Evolutionary conservation across 2,888 invertebrate species (phyloP).

Genomic region (Seira sanloemensis): DNA sequence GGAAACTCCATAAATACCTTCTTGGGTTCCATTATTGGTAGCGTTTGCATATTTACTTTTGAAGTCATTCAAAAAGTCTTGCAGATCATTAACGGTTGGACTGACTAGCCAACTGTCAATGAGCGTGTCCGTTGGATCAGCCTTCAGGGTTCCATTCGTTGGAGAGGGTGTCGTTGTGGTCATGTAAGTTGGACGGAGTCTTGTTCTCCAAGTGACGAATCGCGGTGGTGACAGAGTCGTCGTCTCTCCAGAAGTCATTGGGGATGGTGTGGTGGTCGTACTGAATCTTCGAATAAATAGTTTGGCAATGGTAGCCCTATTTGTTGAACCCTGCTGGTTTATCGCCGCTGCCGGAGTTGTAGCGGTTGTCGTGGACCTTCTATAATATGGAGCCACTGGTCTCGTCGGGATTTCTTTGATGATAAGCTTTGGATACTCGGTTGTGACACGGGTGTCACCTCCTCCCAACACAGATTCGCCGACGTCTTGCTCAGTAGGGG

Average conservation of each 20-base stretch:
- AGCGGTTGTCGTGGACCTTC: slow-evolving; percentile 39
- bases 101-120: slow-evolving; percentile 54
- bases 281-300: slow-evolving; percentile 69
- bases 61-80: slow-evolving; percentile 58
- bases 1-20: slow-evolving; percentile 30
- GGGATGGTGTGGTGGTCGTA: slow-evolving; percentile 55
- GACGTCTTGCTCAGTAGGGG: slow-evolving; percentile 30
- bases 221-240: slow-evolving; percentile 18
- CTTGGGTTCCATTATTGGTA: background rate
- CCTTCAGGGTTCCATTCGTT: background rate
- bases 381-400: slow-evolving; percentile 60
- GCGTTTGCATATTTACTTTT: slow-evolving; percentile 45
- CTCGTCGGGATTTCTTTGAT: slow-evolving; percentile 69
- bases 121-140: slow-evolving; percentile 21
- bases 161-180: slow-evolving; percentile 42
- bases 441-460: slow-evolving; percentile 11
- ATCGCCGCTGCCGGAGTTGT: slow-evolving; percentile 56
- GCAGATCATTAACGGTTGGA: slow-evolving; percentile 61
- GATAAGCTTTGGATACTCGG: slow-evolving; percentile 61
- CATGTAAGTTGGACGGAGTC: slow-evolving; percentile 33
- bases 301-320: slow-evolving; percentile 66
- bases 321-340: slow-evolving; percentile 42
- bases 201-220: slow-evolving; percentile 42
- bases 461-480: slow-evolving; percentile 18
- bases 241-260: slow-evolving; percentile 24